Evolutionary conservation across 2,113 vertebrate genomes (phyloP).

Genomic region (Probosciger aterrimus): DNA sequence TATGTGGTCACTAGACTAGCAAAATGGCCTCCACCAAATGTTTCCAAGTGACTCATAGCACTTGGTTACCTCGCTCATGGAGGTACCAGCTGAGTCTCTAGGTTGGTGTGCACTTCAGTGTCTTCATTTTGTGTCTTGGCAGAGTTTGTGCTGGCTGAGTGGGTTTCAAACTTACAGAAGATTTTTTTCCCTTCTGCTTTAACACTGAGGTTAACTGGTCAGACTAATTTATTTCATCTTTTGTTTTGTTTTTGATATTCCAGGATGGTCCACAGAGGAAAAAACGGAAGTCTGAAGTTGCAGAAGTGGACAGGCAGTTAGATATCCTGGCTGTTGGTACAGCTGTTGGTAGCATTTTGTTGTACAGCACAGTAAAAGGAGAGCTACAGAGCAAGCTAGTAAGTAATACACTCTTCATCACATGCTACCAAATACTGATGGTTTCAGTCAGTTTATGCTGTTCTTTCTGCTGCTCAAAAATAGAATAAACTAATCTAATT

Average conservation of each 20-base stretch:
- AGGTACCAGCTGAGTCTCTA: background rate
- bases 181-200: background rate
- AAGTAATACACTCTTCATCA: constrained; percentile 43
- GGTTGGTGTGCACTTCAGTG: background rate
- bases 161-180: background rate
- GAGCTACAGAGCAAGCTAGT: constrained; percentile 94
- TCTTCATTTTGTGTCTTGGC: background rate
- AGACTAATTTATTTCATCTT: background rate
- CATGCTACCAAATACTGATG: background rate
- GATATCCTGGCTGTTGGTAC: constrained; percentile 96
- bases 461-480: background rate
- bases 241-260: background rate
- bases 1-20: background rate
- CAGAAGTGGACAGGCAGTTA: constrained; percentile 75
- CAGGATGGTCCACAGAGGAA: constrained; percentile 96
- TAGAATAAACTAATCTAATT: background rate
- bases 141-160: background rate
- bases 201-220: background rate
- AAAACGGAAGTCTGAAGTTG: constrained; percentile 91
- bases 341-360: constrained; percentile 90
- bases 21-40: background rate
- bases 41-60: background rate
- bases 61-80: background rate
- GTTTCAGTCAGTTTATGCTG: background rate
- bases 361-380: constrained; percentile 93